These are phyloP conservation scores for Plebejus anna DNA, from an alignment of 2,888 invertebrate species.

Conservation along the genomic window DNA sequence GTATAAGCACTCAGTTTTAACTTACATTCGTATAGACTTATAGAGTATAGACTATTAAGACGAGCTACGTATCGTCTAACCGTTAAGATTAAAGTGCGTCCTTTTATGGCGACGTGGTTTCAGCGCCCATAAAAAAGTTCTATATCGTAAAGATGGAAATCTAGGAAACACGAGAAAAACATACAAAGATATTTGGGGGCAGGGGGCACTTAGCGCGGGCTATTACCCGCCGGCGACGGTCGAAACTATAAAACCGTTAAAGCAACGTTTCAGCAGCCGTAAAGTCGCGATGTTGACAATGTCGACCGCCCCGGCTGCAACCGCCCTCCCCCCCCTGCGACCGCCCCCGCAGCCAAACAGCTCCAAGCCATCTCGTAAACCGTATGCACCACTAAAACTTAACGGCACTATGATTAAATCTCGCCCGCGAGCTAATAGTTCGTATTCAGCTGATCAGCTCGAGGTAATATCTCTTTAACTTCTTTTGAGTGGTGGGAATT, in stretches of 20 bases:
- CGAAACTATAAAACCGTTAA: conserved; percentile 80
- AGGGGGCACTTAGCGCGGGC: conserved; percentile 73
- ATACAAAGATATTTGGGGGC: conserved; percentile 66
- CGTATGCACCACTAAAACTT: conserved; percentile 79
- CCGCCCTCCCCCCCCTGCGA: background rate
- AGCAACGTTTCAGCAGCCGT: conserved; percentile 78
- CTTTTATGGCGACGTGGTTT: conserved; percentile 38
- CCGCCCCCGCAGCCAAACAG: background rate
- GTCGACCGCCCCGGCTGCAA: conserved; percentile 47
- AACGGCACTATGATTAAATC: conserved; percentile 77
- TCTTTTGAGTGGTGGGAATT: background rate
- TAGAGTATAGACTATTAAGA: conserved; percentile 10
- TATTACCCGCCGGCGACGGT: conserved; percentile 77
- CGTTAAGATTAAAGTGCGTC: conserved; percentile 31
- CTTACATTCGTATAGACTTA: background rate
- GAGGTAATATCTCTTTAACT: background rate
- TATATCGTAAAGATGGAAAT: conserved; percentile 74
- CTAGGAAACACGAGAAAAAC: conserved; percentile 66
- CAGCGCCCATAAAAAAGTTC: conserved; percentile 52
- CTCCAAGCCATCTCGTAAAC: conserved; percentile 71
- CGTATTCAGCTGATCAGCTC: conserved; percentile 15
- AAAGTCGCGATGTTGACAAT: conserved; percentile 79
- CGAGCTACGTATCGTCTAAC: conserved; percentile 24
- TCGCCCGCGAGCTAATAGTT: conserved; percentile 60
- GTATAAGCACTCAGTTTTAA: background rate